Conservation (phyloP, 2,113 vertebrate species). For the Acanthochromis polyacanthus region DNA sequence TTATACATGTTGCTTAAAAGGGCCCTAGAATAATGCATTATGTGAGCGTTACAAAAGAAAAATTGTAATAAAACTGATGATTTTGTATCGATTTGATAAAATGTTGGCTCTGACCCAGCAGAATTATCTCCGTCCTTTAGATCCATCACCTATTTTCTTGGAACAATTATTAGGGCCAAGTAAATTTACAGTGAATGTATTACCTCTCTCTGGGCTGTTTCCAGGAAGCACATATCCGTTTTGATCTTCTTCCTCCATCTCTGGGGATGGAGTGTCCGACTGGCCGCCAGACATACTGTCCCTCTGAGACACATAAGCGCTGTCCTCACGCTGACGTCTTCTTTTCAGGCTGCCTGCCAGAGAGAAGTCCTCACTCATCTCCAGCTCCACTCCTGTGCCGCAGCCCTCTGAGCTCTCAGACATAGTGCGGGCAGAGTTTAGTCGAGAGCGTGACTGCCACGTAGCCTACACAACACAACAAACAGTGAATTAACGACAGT, state of each 20-base stretch:
- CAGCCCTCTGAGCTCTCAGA: slow-evolving; percentile 93
- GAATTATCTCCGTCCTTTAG: background rate
- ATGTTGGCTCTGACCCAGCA: background rate
- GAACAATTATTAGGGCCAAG: background rate
- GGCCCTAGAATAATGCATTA: too few relatives aligned
- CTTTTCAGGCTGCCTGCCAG: slow-evolving; percentile 82
- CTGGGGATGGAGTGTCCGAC: slow-evolving; percentile 78
- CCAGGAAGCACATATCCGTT: slow-evolving; percentile 93
- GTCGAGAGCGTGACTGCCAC: slow-evolving; percentile 82
- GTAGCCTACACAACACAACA: slow-evolving; percentile 37
- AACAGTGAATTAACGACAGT: slow-evolving; percentile 1
- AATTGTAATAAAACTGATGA: too few relatives aligned
- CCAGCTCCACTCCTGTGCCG: slow-evolving; percentile 86
- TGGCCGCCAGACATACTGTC: slow-evolving; percentile 87
- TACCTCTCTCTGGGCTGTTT: slow-evolving; percentile 86
- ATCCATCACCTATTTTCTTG: too few relatives aligned
- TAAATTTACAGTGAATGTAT: background rate
- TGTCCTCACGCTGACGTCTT: slow-evolving; percentile 87
- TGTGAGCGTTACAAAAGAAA: too few relatives aligned
- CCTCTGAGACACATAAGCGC: slow-evolving; percentile 89
- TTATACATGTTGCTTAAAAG: too few relatives aligned
- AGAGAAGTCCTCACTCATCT: slow-evolving; percentile 85
- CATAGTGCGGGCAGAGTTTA: slow-evolving; percentile 85
- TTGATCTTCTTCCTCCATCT: slow-evolving; percentile 89
- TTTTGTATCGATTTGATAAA: too few relatives aligned